Evolutionary conservation across 2,113 vertebrate species (phyloP), one percentile per base, ranked within the genome.

Genomic region (Pardalotus punctatus): DNA sequence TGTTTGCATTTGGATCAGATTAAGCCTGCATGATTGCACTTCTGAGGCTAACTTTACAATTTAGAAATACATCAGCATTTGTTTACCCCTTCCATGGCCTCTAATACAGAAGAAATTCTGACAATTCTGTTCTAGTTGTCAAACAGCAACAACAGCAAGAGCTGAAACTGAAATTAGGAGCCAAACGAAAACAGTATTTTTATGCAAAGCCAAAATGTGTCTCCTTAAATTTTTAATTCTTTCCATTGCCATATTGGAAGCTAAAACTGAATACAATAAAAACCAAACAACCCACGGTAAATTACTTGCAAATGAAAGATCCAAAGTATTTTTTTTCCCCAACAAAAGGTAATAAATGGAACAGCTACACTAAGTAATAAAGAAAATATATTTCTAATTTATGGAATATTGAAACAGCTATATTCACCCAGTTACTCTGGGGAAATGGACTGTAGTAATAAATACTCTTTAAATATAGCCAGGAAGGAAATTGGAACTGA

Each of bases 401-500:
- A 93, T 90, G 62, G 54, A 84, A 61, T 25, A 56, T 65, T 87
- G 62, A 47, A 54, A 86, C 93, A 74, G 27, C 19, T 67, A 10
- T 61, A 65, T 79, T 83, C n/a, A 74, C 88, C 72, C 88, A 77
- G 48, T 33, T 93, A 21, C 86, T 80, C 78, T 38, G 38, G 78
- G 61, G 79, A 95, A 93, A 88, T 64, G 38, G 82, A n/a, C 36
- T 83, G 43, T 81, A 93, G 64, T 79, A 95, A 93, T 88, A 93
- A 74, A 94, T 62, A 86, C 76, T 20, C 56, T 77, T 90, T 86
- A 81, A 96, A 94, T 74, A 86, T 51, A 72, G 28, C 51, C 58
- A 95, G 82, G 48, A 48, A 95, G 56, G 60, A 95, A 96, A 95
- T 91, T 86, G 74, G 89, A 95, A 64, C n/a, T 40, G 56, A 31